A percentile compares a stretch with the other conserved stretches of the same genome.
Conservation (phyloP, 2,888 invertebrate species). For the Eugnorisma glareosa region DNA sequence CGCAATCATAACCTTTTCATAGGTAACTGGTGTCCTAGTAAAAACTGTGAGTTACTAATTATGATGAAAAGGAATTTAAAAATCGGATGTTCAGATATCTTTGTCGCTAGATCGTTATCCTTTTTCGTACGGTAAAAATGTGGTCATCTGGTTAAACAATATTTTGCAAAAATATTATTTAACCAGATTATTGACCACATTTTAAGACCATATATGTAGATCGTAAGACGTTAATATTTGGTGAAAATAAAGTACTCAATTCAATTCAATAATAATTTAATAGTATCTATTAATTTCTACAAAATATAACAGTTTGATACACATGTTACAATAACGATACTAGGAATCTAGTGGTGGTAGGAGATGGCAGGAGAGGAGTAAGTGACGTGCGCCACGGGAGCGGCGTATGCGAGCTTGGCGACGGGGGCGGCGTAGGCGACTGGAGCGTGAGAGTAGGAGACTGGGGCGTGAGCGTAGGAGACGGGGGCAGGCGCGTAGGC, state of each 20-base stretch:
- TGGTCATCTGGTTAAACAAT: background rate
- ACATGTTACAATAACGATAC: slow-evolving; percentile 5
- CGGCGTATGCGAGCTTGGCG: slow-evolving; percentile 68
- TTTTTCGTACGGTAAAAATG: background rate
- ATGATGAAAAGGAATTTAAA: too few relatives aligned
- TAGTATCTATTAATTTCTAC: slow-evolving; percentile 59
- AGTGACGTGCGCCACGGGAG: slow-evolving; percentile 53
- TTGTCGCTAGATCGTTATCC: background rate
- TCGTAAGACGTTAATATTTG: background rate
- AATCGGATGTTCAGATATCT: background rate
- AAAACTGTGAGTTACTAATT: too few relatives aligned
- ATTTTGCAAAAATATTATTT: too few relatives aligned
- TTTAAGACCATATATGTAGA: too few relatives aligned
- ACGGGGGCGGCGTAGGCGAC: slow-evolving; percentile 65
- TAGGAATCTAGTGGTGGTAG: slow-evolving; percentile 80
- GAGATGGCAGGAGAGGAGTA: slow-evolving; percentile 82
- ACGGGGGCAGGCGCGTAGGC: slow-evolving; percentile 60
- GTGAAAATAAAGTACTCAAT: background rate
- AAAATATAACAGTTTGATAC: slow-evolving; percentile 70
- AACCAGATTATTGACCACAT: too few relatives aligned
- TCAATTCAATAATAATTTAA: slow-evolving; percentile 52
- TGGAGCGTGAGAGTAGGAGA: slow-evolving; percentile 65
- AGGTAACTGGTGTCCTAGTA: too few relatives aligned
- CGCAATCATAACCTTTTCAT: too few relatives aligned
- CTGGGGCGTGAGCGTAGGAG: slow-evolving; percentile 66